phyloP scores from a whole-genome alignment of 2,113 vertebrate species.

The Colius striatus region DNA sequence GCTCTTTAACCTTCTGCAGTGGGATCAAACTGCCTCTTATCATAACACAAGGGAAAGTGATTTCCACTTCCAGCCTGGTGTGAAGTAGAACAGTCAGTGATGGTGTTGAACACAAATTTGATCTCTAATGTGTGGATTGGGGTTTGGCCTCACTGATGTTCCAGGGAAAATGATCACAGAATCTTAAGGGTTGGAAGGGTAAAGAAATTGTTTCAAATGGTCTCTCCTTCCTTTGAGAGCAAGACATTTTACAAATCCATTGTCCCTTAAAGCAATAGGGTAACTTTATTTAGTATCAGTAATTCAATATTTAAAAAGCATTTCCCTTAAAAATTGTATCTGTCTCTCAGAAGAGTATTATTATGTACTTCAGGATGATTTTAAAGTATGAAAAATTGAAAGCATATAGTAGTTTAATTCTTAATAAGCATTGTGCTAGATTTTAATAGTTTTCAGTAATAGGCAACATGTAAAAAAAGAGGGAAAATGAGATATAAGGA shows the following conservation, averaged over 20 bases:
- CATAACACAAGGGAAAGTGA: neutral
- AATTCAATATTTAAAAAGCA: neutral
- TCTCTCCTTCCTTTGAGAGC: neutral
- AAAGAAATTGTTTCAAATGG: neutral
- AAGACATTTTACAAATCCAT: neutral
- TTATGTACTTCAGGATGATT: neutral
- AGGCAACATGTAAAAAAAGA: neutral
- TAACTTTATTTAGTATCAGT: neutral
- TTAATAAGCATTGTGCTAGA: neutral
- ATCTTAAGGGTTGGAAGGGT: neutral
- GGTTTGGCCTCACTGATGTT: neutral
- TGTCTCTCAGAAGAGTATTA: neutral
- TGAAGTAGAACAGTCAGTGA: neutral
- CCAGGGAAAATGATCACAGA: neutral
- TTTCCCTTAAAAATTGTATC: neutral
- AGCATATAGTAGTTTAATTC: neutral
- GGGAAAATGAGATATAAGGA: neutral
- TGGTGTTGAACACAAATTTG: neutral
- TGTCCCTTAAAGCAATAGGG: neutral
- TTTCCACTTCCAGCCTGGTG: neutral
- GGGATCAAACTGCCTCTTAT: neutral
- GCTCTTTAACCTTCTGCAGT: neutral
- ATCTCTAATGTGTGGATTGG: rapidly evolving
- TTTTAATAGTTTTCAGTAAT: neutral
- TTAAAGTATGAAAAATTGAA: neutral